phyloP scores from a whole-genome alignment of 2,113 vertebrate species.

The Jacana jacana region DNA sequence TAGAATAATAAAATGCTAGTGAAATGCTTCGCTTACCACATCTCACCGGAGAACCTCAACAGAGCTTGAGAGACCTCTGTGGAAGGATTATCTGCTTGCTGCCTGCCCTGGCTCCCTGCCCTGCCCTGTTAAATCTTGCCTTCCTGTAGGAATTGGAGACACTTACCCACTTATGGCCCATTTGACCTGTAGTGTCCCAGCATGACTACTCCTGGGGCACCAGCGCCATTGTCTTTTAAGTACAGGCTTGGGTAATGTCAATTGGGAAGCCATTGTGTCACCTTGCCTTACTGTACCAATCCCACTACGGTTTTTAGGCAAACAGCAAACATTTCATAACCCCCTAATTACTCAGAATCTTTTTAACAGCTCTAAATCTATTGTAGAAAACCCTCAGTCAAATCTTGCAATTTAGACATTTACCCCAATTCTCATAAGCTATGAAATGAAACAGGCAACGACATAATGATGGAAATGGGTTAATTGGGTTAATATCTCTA shows the following conservation, averaged over 20 bases:
- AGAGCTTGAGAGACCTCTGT: neutral
- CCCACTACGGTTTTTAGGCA: neutral
- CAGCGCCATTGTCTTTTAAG: neutral
- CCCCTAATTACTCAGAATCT: neutral
- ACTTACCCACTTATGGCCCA: neutral
- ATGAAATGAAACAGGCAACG: neutral
- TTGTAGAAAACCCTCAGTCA: neutral
- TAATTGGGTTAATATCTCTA: neutral
- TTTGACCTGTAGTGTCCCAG: neutral
- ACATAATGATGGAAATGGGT: neutral
- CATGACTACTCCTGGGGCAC: neutral
- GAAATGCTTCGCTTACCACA: neutral
- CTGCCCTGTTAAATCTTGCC: neutral
- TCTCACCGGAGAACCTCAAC: neutral
- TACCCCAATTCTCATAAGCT: neutral
- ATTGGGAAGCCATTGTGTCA: neutral
- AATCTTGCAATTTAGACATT: neutral
- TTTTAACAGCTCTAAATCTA: neutral
- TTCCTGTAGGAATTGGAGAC: neutral
- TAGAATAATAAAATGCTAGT: neutral
- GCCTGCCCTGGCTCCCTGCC: neutral
- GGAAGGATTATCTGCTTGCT: neutral
- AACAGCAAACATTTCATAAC: neutral
- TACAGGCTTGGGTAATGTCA: neutral
- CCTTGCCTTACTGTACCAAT: neutral